Conservation (phyloP, 35 echinoderm and acorn worm genomes). For the Ophiothrix spiculata region DNA sequence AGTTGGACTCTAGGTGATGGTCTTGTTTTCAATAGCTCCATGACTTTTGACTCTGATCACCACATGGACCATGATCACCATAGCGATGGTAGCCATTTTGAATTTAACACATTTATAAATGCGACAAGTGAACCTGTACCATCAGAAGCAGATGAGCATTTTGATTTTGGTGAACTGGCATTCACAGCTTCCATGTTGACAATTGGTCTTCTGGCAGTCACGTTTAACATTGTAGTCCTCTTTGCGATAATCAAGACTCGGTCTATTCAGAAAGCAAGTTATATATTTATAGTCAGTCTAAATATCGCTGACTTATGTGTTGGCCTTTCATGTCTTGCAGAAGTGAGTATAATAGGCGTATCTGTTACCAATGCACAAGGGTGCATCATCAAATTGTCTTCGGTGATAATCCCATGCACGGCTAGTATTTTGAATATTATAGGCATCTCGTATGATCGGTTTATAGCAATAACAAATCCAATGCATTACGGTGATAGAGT, state of each 20-base stretch:
- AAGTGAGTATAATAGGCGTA: slow-evolving; percentile 12
- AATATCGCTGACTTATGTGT: slow-evolving; percentile 52
- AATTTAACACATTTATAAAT: neutral
- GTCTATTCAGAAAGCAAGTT: slow-evolving; percentile 28
- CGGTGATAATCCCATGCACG: slow-evolving; percentile 21
- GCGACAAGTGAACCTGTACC: neutral
- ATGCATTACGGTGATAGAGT: slow-evolving; percentile 36
- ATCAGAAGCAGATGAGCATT: neutral
- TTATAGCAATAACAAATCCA: slow-evolving; percentile 51
- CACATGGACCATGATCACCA: neutral
- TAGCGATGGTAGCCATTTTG: neutral
- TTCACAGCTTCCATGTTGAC: slow-evolving; percentile 5
- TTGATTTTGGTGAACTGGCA: neutral
- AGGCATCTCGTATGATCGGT: slow-evolving; percentile 64
- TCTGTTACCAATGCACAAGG: neutral
- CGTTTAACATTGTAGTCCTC: slow-evolving; percentile 35
- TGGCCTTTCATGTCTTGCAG: slow-evolving; percentile 37
- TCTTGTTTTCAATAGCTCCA: neutral
- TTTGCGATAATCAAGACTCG: slow-evolving; percentile 19
- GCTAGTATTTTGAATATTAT: slow-evolving; percentile 60
- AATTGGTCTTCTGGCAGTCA: slow-evolving; percentile 29
- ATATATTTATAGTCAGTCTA: slow-evolving; percentile 43
- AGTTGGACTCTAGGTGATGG: neutral
- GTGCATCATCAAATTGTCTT: slow-evolving; percentile 29
- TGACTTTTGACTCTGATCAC: neutral